phyloP scores from a whole-genome alignment of 2,113 vertebrate species.

The Orientallactaga bullata region DNA sequence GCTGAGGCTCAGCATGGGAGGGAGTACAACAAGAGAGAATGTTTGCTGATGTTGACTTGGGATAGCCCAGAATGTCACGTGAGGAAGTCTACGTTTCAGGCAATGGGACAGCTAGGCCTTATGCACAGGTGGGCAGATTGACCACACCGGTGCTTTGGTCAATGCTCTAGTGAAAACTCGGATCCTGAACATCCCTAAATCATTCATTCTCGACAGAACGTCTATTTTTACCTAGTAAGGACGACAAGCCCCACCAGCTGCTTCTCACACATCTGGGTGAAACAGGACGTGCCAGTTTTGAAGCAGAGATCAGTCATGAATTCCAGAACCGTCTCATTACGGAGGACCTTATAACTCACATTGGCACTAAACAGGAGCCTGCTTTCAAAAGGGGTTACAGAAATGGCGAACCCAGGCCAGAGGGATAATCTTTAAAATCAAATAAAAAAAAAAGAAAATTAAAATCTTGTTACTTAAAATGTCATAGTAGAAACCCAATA shows the following conservation, averaged over 20 bases:
- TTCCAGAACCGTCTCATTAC: slow-evolving; percentile 85
- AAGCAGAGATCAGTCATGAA: slow-evolving; percentile 82
- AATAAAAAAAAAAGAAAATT: neutral
- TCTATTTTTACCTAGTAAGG: slow-evolving; percentile 84
- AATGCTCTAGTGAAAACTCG: neutral
- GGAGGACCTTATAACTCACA: slow-evolving; percentile 85
- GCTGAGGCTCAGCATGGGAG: rapidly evolving
- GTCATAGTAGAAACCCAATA: neutral
- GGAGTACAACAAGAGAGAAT: neutral
- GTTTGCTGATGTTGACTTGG: neutral
- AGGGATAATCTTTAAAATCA: slow-evolving; percentile 80
- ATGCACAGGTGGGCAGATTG: neutral
- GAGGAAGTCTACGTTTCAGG: neutral
- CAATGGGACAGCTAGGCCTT: neutral
- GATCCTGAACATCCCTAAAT: neutral
- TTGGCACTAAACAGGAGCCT: slow-evolving; percentile 80
- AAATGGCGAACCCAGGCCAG: slow-evolving; percentile 85
- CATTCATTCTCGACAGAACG: neutral
- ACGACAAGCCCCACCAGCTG: slow-evolving; percentile 83
- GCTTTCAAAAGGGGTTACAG: slow-evolving; percentile 81
- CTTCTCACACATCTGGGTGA: slow-evolving; percentile 80
- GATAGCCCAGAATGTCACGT: neutral
- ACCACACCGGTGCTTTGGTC: neutral
- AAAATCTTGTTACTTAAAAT: neutral
- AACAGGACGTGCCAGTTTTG: slow-evolving; percentile 22